Base-by-base conservation (phyloP, 2,797 vertebrate genomes). In the Aphelocoma californica region DNA sequence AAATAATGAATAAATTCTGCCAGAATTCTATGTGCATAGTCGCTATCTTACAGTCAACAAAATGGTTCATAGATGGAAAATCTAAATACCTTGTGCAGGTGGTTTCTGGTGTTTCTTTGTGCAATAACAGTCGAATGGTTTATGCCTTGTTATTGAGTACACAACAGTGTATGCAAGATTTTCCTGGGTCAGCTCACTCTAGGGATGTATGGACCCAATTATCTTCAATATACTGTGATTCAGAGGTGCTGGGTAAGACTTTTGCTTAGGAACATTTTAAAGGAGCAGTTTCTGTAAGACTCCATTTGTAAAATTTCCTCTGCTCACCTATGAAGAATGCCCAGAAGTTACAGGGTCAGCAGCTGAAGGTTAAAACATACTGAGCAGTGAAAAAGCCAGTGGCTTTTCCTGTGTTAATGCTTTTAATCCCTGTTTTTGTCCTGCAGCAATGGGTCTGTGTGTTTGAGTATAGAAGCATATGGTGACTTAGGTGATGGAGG, bases 141-240 rank as follows among this genome's bases (percentile, higher is more conserved):
- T 85, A 24, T 91, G 62, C 17, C 36, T 70, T 88, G 10, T 72
- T 70, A 56, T 4, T 28, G 58, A 81, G 36, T 45, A 42, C n/a
- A 11, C 75, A 75, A 14, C 5, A 67, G 12, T 1, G 3, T 24
- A 58, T 0, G 0, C 23, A 66, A 66, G 51, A 51, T 24, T 81
- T 42, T 47, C n/a, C 71, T 81, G 28, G 40, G 20, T 75, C 60
- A 75, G 12, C 47, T 93, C 58, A 36, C n/a, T 86, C 38, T 67
- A 57, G 48, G 56, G 44, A 32, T 47, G 3, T 42, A 23, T 12
- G 23, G 36, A 51, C 16, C 34, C 57, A n/a, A 62, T 58, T 61
- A 51, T 48, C 36, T 44, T 60, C 62, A 66, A 9, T n/a, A 56
- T 6, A 5, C 19, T 2, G 3, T 70, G 6, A 7, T 80, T 87